A percentile compares a stretch with the other conserved stretches of the same genome.
Conservation (phyloP, 1,140 invertebrate species). For the Hermatobates lingyangjiaoensis region DNA sequence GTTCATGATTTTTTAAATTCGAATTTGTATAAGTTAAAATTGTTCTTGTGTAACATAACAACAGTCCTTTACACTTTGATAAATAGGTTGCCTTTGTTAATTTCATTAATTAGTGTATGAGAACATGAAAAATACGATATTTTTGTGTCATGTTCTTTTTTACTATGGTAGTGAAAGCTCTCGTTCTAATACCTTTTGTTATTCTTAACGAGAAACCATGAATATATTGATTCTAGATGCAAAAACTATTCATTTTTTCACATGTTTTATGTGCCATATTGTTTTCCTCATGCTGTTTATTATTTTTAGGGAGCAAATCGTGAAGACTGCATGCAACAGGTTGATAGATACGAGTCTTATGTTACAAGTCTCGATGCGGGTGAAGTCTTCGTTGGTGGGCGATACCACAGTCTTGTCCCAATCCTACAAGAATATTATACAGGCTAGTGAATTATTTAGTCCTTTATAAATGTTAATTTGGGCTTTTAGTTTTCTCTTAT, state of each 20-base stretch:
- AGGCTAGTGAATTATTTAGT: conserved; percentile 15
- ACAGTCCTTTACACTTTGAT: conserved; percentile 34
- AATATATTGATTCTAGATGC: neutral
- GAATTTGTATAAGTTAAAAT: neutral
- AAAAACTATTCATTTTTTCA: conserved; percentile 2
- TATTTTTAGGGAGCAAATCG: conserved; percentile 42
- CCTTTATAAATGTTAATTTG: too few species aligned
- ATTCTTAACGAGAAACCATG: neutral
- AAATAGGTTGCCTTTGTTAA: conserved; percentile 32
- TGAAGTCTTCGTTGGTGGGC: conserved; percentile 76
- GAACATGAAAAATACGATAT: conserved; percentile 6
- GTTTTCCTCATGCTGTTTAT: too few species aligned
- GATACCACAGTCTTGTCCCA: conserved; percentile 82
- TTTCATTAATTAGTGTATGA: too few species aligned
- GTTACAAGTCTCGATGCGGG: conserved; percentile 78
- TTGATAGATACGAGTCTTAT: conserved; percentile 61
- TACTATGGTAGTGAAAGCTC: conserved; percentile 1
- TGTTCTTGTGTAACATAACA: conserved; percentile 29
- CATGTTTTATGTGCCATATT: too few species aligned
- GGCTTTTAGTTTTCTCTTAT: too few species aligned
- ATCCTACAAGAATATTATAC: conserved; percentile 56
- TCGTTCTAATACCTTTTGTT: neutral
- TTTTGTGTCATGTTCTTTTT: conserved; percentile 4
- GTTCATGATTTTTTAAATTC: neutral
- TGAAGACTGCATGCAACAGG: conserved; percentile 59